Base-by-base conservation (phyloP, 2,888 invertebrate species). In the Phengaris alcon region DNA sequence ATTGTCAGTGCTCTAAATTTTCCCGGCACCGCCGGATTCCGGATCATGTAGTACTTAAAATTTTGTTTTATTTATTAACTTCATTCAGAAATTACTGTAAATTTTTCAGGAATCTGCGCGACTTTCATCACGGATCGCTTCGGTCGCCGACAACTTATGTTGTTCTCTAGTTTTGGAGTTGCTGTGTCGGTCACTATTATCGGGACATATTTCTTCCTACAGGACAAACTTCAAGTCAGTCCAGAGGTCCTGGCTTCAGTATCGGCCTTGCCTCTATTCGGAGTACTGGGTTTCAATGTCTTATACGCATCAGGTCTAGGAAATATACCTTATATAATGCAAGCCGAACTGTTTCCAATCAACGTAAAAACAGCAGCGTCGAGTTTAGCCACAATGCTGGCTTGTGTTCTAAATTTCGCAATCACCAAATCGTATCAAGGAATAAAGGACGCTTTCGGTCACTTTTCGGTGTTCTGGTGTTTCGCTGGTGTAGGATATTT, bases 311-410 rank as follows among this genome's bases (percentile, higher is more conserved):
- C 94, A 6, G 95, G 95, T 0, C 86, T 95, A 51, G 95, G 94
- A 1, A 95, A 95, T 35, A 81, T 95, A 51, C 94, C 95, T 0
- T 95, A 95, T 78, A 94, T 95, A 78, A 90, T 95, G 88, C 94
- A 95, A 80, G 95, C 95, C 0, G 95, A 95, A 82, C 80, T 95
- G 6, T 95, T 95, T 80, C 95, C 95, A 0, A 94, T 95, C 0
- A 95, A 95, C 77, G 94, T 95, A 0, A 95, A 95, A 82, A 94
- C 94, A 0, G 88, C 92, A 0, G 95, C 95, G 0, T 94, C 95
- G 0, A 95, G 95, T 5, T 79, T 93, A 5, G 94, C 94, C 0
- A 95, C 95, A 0, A 91, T 95, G 81, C 85, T 94, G 78, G 94
- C 94, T 0, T 95, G 95, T 46, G 79, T 94, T 0, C 83, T 95